Base-by-base conservation (phyloP, 2,888 invertebrate species). In the Drosophila nigricruria region DNA sequence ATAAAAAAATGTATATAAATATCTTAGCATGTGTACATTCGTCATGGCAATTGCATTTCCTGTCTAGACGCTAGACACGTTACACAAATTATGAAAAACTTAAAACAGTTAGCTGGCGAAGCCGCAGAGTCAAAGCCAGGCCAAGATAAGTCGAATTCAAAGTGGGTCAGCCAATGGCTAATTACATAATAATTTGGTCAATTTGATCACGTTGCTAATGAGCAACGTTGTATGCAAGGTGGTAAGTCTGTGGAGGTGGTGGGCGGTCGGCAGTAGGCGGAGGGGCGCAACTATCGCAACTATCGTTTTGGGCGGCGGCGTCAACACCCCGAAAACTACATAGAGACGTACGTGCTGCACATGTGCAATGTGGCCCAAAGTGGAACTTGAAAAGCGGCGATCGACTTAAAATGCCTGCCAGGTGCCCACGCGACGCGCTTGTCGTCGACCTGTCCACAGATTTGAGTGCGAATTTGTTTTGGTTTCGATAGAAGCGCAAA, bases 151-250 rank as follows among this genome's bases (percentile, higher is more conserved):
- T 50, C 20, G 60, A 25, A 25, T 38, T 5, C 27, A 38, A 82
- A 78, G 81, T 84, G 81, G 89, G 89, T 84, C 89, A 87, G 81
- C 77, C 84, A 71, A 80, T 76, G 69, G 82, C 87, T 89, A 91
- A 91, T 91, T 91, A 91, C 90, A 89, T 90, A 91, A 91, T 91
- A 88, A 91, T 91, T 88, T 89, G 85, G 87, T 78, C 90, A 91
- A 91, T 89, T 90, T 85, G 85, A 84, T 82, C 80, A 75, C 69
- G 73, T 71, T 74, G 79, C 79, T 90, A 91, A 91, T 91, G 83
- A 91, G 91, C 81, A 67, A 69, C 78, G 82, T 77, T 84, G 81
- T 90, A 90, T 90, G 79, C 87, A 74, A 77, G 69, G 50, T 79
- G 56, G 49, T 38, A 18, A n/a, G 42, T 34, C 52, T 23, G 40